Base-by-base conservation (phyloP, 2,888 invertebrate species). In the Cistogaster globosa region DNA sequence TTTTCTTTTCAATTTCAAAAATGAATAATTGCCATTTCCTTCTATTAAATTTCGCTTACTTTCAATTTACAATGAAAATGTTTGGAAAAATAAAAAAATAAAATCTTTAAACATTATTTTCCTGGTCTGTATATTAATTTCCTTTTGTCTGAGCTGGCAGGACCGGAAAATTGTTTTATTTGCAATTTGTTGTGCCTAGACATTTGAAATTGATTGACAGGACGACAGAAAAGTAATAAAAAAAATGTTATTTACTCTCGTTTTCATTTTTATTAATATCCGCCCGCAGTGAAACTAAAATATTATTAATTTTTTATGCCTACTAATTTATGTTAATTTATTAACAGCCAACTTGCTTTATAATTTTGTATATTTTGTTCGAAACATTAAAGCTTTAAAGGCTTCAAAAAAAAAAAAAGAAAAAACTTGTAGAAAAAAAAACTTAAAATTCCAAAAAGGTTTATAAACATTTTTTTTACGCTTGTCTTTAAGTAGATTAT, bases 141-240 rank as follows among this genome's bases (percentile, higher is more conserved):
- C 57, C 65, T 58, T 63, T 45, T 58, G 38, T 16, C 14, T 67
- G 4, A 11, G 42, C 42, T 42, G 18, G 8, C 0, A 9, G 42
- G 42, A n/a, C 9, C 12, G 36, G 38, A 22, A 16, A 26, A 55
- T 51, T 20, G 9, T 22, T 26, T 42, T 11, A 6, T 18, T 3
- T n/a, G 8, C n/a, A n/a, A 16, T 32, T 72, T 48, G 11, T 36
- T 72, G 16, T 16, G 20, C 20, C 32, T 14, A 20, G 20, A 51
- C 51, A 36, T 26, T 51, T 60, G 48, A 72, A 72, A 60, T 51
- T 51, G 62, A 62, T 51, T 48, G 72, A 74, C 51, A 48, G 71
- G 58, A 36, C 11, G 55, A n/a, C 57, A 60, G 51, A 62, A 62
- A 62, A n/a, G 48, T 58, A 60, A 71, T 71, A 57, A 71, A 45